Base-by-base conservation (phyloP, 2,113 vertebrate species). In the Sigmodon hispidus region DNA sequence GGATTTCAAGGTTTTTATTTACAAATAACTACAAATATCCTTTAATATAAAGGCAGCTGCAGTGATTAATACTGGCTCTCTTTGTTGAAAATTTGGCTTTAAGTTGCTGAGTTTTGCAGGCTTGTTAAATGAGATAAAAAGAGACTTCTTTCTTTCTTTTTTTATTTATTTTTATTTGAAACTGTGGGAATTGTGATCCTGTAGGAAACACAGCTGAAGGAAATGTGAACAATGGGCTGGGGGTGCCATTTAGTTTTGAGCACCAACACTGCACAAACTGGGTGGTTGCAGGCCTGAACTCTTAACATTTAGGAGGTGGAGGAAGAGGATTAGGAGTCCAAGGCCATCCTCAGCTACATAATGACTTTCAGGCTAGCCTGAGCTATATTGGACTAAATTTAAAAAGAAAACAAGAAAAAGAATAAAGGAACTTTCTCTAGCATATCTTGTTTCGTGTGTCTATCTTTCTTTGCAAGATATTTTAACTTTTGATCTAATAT, bases 1-100 rank as follows among this genome's bases (percentile, higher is more conserved):
- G 87, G 52, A 45, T 63, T 88, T 90, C 75, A 75, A 84, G 90
- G 22, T 31, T 90, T 96, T 92, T 59, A 72, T 87, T 92, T 93
- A 55, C 29, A 96, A 57, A 55, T 69, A 67, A 89, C 85, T 15
- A 72, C 55, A 83, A 96, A 89, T 45, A 93, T 43, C 9, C 15
- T 80, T 73, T 79, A 63, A 36, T 89, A 79, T 72, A 81, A 91
- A 72, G 43, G 36, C 34, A 12, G 57, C 43, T 75, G 70, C 73
- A 85, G 81, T 93, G 55, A 63, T 72, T 90, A 77, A 83, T 24
- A 77, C 12, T 15, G 84, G 61, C 19, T 94, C 16, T 63, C n/a
- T 86, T 77, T 43, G 29, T 75, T 93, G 55, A 72, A 95, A 88
- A 55, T 84, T 73, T 75, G 88, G 63, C 15, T 59, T 29, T 26